Percentiles rank a stretch among this genome's conserved stretches.
Conservation (phyloP, 2,888 invertebrate genomes). For the Oscheius sp. region DNA sequence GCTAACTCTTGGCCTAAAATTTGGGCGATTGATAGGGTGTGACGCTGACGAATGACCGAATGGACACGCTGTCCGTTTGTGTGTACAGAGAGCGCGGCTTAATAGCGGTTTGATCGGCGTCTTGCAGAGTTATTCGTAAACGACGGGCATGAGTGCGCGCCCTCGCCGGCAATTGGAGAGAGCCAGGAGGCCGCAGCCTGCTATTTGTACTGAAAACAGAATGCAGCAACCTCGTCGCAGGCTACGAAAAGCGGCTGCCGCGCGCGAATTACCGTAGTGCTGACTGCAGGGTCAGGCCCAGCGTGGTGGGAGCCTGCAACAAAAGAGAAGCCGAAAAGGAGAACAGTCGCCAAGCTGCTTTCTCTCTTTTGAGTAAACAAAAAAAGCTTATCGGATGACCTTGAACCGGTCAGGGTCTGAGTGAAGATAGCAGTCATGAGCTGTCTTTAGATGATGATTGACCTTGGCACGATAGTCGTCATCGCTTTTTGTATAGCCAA, state of each 20-base stretch:
- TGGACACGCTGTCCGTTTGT: conserved; percentile 26
- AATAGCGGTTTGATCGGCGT: conserved; percentile 9
- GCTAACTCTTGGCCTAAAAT: conserved; percentile 2
- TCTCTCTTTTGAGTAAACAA: too few species aligned
- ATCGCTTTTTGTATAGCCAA: too few species aligned
- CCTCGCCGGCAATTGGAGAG: background rate
- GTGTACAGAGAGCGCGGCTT: conserved; percentile 17
- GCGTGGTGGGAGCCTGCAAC: conserved; percentile 11
- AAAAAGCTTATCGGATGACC: too few species aligned
- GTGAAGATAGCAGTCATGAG: too few species aligned
- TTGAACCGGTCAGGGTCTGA: too few species aligned
- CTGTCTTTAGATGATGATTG: too few species aligned
- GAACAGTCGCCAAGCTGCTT: too few species aligned
- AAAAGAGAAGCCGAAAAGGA: too few species aligned
- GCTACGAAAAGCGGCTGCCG: conserved; percentile 4
- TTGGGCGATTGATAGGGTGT: conserved; percentile 16
- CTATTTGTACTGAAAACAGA: background rate
- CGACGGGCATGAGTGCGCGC: conserved; percentile 15
- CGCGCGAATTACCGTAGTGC: conserved; percentile 11
- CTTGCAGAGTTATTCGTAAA: conserved; percentile 23
- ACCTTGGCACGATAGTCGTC: too few species aligned
- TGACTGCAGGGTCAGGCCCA: background rate
- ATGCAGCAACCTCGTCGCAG: background rate
- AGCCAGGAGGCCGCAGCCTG: conserved; percentile 5
- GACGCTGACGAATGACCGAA: conserved; percentile 28